A percentile compares a stretch with the other conserved stretches of the same genome.
phyloP scores from a whole-genome alignment of 2,113 vertebrate genomes.

The Promerops cafer region DNA sequence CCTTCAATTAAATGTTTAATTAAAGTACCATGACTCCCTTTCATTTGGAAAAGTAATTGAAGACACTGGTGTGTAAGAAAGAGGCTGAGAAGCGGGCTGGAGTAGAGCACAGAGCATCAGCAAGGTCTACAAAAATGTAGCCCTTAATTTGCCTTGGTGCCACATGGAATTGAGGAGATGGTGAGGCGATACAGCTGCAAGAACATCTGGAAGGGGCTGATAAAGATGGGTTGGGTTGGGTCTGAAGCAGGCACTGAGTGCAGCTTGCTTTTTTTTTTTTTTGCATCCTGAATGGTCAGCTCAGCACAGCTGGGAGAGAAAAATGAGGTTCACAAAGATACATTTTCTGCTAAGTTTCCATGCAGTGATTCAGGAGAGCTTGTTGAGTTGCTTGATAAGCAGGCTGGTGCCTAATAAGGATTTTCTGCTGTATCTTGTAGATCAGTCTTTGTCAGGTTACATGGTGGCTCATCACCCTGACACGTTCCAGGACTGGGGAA shows the following conservation, averaged over 20 bases:
- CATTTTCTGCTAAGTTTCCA: background rate
- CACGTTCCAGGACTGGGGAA: background rate
- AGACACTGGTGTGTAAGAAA: background rate
- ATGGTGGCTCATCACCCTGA: background rate
- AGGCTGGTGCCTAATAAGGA: background rate
- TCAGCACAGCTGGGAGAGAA: background rate
- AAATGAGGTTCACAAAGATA: background rate
- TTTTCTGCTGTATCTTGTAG: constrained; percentile 10
- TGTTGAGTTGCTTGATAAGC: background rate
- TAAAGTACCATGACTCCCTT: constrained; percentile 45
- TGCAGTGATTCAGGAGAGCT: background rate
- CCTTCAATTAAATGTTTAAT: constrained; percentile 58
- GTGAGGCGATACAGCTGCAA: background rate
- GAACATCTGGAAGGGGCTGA: constrained; percentile 41
- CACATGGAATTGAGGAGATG: background rate
- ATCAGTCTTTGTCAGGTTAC: background rate
- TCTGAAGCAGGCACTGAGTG: background rate
- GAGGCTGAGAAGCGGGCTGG: background rate
- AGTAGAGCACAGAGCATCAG: background rate
- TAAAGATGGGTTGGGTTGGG: background rate
- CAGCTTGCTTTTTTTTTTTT: background rate
- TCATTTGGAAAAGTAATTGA: constrained; percentile 50
- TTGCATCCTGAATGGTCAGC: background rate
- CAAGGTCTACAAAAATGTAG: background rate
- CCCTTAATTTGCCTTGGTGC: background rate